These are phyloP conservation scores for Thamnaconus septentrionalis DNA, from an alignment of 2,113 vertebrate genomes.

Conservation along the genomic window DNA sequence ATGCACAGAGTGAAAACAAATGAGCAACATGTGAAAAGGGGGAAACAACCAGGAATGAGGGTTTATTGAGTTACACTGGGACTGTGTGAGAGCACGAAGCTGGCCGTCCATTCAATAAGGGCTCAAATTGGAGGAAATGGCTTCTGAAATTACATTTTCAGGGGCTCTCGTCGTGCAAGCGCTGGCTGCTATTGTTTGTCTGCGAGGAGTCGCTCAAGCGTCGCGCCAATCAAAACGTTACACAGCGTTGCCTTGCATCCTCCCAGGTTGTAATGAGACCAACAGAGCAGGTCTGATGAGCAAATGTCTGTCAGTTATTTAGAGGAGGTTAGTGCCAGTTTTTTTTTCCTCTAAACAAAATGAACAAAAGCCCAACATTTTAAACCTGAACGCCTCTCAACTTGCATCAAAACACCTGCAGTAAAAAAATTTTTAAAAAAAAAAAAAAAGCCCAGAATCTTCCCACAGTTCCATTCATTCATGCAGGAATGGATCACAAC, in stretches of 20 bases:
- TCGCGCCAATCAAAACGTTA: slow-evolving; percentile 45
- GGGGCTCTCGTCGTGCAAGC: slow-evolving; percentile 54
- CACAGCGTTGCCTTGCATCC: slow-evolving; percentile 30
- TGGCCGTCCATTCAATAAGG: slow-evolving; percentile 58
- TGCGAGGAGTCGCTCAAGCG: slow-evolving; percentile 42
- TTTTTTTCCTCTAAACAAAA: too few species aligned
- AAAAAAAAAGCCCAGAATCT: too few species aligned
- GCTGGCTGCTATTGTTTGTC: slow-evolving; percentile 49
- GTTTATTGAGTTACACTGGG: neutral
- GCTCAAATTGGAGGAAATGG: slow-evolving; percentile 72
- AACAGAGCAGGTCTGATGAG: slow-evolving; percentile 14
- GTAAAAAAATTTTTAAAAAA: too few species aligned
- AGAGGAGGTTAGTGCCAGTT: neutral
- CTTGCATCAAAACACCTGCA: too few species aligned
- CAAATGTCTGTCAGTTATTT: slow-evolving; percentile 18
- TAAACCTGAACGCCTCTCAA: too few species aligned
- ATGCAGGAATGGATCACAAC: too few species aligned
- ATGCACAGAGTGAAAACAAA: slow-evolving; percentile 14
- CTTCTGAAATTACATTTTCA: slow-evolving; percentile 72
- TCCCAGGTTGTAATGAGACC: slow-evolving; percentile 35
- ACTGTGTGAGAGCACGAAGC: slow-evolving; percentile 29
- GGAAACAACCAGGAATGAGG: slow-evolving; percentile 12
- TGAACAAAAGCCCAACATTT: too few species aligned
- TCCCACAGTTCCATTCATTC: too few species aligned
- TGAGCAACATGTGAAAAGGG: slow-evolving; percentile 7